Base-by-base conservation (phyloP, 2,113 vertebrate genomes). In the Chaetodon auriga region DNA sequence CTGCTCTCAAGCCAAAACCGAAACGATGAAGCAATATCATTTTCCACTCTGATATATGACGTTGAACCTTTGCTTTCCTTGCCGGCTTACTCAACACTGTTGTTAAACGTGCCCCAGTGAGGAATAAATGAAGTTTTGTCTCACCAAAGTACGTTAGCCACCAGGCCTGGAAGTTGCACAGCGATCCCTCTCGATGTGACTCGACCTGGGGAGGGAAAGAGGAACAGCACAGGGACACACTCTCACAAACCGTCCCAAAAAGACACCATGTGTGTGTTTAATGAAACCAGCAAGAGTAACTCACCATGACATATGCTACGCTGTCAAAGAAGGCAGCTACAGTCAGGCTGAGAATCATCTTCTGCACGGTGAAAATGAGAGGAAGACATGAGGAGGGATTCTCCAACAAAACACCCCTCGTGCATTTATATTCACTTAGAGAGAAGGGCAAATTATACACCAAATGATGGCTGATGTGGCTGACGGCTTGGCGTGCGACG, bases 91-190 rank as follows among this genome's bases (percentile, higher is more conserved):
- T 80, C 7, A 49, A 82, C 81, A 78, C 54, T 49, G 16, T 45
- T 61, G 53, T n/a, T 65, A 21, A 61, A 68, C 55, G 25, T 45
- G 41, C 49, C 48, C 62, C 36, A 61, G 68, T 15, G 49, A 80
- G 55, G 49, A 65, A 80, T 87, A n/a, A 75, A 30, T 30, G 30
- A 30, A 64, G 63, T 45, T 73, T 72, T 46, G 68, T 87, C 94
- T 95, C 92, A 96, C 96, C 96, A 92, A 96, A 96, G 85, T 96
- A 96, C 38, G 95, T 96, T 68, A 96, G 91, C 95, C 96, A 96
- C 95, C 95, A 96, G 68, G 95, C 96, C 88, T 96, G 96, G 79
- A 96, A 96, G 86, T 94, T 85, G 83, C 96, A 96, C 2, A 96
- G 93, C 25, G 83, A 60, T 13, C 95, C 96, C 77, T 92, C 89